Evolutionary conservation across 1,140 invertebrate species (phyloP).

Genomic region (Brachionus calyciflorus): DNA sequence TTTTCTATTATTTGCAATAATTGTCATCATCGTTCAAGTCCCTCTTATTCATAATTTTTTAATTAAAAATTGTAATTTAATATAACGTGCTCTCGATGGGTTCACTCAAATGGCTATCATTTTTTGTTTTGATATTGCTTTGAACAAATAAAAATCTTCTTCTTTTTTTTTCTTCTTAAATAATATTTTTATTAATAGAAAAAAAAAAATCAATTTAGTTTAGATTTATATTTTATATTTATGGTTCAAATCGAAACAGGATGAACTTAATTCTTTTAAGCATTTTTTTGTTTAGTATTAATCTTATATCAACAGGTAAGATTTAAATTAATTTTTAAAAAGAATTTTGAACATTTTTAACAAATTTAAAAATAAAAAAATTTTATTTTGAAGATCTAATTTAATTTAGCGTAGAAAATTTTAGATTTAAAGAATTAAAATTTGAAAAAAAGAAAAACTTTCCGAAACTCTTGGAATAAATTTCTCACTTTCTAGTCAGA

Average conservation of each 20-base stretch:
- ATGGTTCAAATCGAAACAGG: slow-evolving; percentile 1
- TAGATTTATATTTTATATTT: slow-evolving; percentile 1
- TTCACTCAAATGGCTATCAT: neutral
- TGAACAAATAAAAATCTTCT: neutral
- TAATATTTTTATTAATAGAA: neutral
- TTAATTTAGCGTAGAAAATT: too few relatives aligned
- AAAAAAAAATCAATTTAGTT: too few relatives aligned
- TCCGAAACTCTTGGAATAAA: too few relatives aligned
- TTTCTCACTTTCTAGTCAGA: too few relatives aligned
- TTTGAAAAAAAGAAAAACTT: too few relatives aligned
- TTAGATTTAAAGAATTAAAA: too few relatives aligned
- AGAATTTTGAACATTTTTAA: neutral
- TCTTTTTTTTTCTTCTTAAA: too few relatives aligned
- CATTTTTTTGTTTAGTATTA: slow-evolving; percentile 4
- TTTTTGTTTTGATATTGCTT: neutral
- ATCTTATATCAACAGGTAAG: neutral
- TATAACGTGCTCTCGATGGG: neutral
- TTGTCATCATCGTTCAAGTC: neutral
- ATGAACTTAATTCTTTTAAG: slow-evolving; percentile 19
- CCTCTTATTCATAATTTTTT: slow-evolving; percentile 17
- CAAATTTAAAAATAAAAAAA: neutral
- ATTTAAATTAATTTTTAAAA: neutral
- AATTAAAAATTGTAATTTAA: slow-evolving; percentile 19
- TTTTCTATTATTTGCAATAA: neutral
- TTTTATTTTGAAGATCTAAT: too few relatives aligned